Evolutionary conservation across 2,113 vertebrate species (phyloP).

Genomic region (Dasyprocta punctata): DNA sequence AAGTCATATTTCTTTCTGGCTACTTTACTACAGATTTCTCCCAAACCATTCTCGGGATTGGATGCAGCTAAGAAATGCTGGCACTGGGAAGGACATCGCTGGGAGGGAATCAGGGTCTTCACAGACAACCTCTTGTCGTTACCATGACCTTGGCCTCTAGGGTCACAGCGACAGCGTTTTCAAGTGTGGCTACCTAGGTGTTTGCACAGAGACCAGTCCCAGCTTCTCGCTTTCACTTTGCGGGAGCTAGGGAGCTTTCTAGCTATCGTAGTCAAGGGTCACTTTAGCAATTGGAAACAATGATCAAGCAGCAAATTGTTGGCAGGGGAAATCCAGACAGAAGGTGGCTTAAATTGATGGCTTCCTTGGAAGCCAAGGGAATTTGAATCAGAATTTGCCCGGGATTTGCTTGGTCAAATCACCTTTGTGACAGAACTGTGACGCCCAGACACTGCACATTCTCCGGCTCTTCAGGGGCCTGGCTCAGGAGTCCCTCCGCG

Average conservation of each 20-base stretch:
- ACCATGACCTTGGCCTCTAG: background rate
- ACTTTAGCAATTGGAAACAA: conserved; percentile 76
- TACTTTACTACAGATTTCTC: background rate
- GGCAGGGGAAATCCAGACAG: conserved; percentile 73
- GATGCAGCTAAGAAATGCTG: background rate
- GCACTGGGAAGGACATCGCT: background rate
- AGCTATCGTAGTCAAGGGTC: conserved; percentile 66
- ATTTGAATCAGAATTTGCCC: conserved; percentile 55
- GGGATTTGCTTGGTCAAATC: conserved; percentile 45
- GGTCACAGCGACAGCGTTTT: background rate
- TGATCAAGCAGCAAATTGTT: conserved; percentile 74
- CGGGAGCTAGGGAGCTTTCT: conserved; percentile 40
- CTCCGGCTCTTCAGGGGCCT: background rate
- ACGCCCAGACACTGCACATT: background rate
- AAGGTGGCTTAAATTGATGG: conserved; percentile 71
- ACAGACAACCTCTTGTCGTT: background rate
- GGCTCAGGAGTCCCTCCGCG: background rate
- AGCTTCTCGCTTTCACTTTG: conserved; percentile 47
- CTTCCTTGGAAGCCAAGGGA: conserved; percentile 34
- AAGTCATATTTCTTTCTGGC: background rate
- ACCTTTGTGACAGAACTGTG: conserved; percentile 1
- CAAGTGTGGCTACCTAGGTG: background rate
- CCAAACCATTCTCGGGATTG: background rate
- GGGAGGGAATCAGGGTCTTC: background rate
- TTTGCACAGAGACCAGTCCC: background rate